Base-by-base conservation (phyloP, 1,140 invertebrate species). In the Matsumurasca onukii region DNA sequence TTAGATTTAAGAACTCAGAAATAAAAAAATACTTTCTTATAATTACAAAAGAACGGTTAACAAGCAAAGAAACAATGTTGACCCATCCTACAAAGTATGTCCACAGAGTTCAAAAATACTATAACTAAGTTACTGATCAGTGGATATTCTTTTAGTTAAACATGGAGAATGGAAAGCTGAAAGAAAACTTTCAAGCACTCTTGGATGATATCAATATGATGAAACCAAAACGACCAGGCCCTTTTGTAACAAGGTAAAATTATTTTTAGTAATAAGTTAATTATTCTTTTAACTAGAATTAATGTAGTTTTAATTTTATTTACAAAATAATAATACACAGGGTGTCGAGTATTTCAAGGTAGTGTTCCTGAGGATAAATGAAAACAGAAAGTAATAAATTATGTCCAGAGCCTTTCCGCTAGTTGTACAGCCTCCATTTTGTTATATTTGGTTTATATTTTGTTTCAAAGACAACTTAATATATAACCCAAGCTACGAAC, bases 151-250 rank as follows among this genome's bases (percentile, higher is more conserved):
- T 84, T 72, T 74, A 91, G 88, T 75, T 93, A 29, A 78, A 88
- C 73, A 93, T 93, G 91, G 84, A 88, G 9, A 72, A 74, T 0
- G 79, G 86, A 69, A 80, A 89, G 45, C 80, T 94, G 52, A 88
- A 89, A 75, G 88, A 87, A 71, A 94, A 94, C 77, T 84, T 93
- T 72, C 75, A 75, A 49, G 76, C 80, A 0, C 68, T 92, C 59
- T 67, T 93, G 22, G 80, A 85, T 69, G 86, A 91, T 77, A 73
- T 92, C 57, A 78, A 88, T 71, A 72, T 71, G 1, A 80, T 80
- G 51, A 82, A 84, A 70, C 88, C 89, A 12, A 88, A 86, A 74
- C 79, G 85, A 51, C 79, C 83, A 64, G 87, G 85, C 9, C 73
- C 79, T 25, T 92, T 92, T 74, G 87, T 93, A 62, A 85, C 83